Base-by-base conservation (phyloP, 2,888 invertebrate species). In the Taphrorychus bicolor region DNA sequence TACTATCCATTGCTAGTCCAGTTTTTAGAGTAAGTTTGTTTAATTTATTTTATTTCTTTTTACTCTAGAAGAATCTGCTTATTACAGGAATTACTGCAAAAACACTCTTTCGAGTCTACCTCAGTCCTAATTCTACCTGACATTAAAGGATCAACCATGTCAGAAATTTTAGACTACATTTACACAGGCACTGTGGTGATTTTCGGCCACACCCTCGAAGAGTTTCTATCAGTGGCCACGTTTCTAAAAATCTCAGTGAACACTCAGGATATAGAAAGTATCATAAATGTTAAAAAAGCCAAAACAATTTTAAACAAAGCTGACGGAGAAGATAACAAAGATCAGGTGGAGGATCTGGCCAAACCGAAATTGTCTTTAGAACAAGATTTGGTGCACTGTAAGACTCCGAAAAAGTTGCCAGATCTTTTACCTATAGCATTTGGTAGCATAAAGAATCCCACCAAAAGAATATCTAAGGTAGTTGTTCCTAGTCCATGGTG, bases 1-100 rank as follows among this genome's bases (percentile, higher is more conserved):
- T 91, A 9, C 83, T 90, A 5, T 89, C 90, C 0, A 88, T 89
- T 69, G 90, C 87, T 73, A 90, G 90, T 82, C 85, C 86, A 61
- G 87, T 89, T 76, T 83, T 91, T 16, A 86, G 87, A 84, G 90
- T 90, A 82, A 81, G 81, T 51, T 32, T 32, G 11, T 32, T 32
- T 32, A 32, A 32, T 32, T 32, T 32, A 7, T 32, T 32, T 32
- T 32, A 5, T 7, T 32, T 32, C 9, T n/a, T n/a, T n/a, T n/a
- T n/a, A n/a, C n/a, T n/a, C n/a, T n/a, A n/a, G n/a, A n/a, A n/a
- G n/a, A n/a, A n/a, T n/a, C n/a, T n/a, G n/a, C n/a, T n/a, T n/a
- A 32, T 11, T 75, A n/a, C 75, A 82, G 82, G 76, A 77, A 42
- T 73, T 82, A 1, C 73, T 82, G 19, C 54, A 72, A 22, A 76